Evolutionary conservation across 1,140 invertebrate genomes (phyloP).

Genomic region (Heliconius congener): DNA sequence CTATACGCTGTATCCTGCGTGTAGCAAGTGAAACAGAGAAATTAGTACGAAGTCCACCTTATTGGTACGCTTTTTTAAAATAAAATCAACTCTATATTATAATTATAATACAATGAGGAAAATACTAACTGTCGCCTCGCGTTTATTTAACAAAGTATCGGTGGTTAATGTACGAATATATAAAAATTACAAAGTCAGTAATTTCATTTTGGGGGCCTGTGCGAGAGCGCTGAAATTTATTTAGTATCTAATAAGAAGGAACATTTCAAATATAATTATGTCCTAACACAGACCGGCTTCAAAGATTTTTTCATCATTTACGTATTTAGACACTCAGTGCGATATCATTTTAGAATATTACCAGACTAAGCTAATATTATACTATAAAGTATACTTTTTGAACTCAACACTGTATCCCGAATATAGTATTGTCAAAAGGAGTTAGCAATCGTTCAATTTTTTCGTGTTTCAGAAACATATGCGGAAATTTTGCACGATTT

Average conservation of each 20-base stretch:
- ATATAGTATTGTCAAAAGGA: too few relatives aligned
- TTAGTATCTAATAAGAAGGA: not conserved
- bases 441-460: too few relatives aligned
- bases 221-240: not conserved
- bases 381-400: too few relatives aligned
- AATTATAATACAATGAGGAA: not conserved
- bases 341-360: not conserved
- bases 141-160: not conserved
- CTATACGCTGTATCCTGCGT: too few relatives aligned
- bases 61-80: not conserved
- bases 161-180: not conserved
- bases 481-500: too few relatives aligned
- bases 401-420: too few relatives aligned
- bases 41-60: not conserved
- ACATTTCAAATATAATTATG: not conserved
- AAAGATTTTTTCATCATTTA: not conserved
- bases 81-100: not conserved
- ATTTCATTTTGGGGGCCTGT: not conserved
- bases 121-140: not conserved
- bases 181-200: not conserved
- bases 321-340: not conserved
- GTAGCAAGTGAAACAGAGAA: too few relatives aligned
- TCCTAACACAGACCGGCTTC: not conserved
- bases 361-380: not conserved
- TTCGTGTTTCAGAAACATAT: too few relatives aligned